Base-by-base conservation (phyloP, 1,140 invertebrate species). In the Sycobia sp. region DNA sequence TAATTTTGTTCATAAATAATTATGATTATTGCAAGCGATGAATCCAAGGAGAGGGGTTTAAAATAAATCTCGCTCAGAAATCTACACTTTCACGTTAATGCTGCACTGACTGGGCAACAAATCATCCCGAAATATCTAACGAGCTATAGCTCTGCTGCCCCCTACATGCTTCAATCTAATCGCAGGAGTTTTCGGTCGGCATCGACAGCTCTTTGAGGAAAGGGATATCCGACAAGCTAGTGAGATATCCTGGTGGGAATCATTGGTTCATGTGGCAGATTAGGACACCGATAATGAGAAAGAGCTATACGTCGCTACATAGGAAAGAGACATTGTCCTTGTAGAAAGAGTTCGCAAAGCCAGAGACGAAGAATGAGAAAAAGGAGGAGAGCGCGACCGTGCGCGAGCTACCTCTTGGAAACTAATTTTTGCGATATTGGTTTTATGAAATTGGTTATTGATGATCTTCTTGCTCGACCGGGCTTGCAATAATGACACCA, bases 391-490 rank as follows among this genome's bases (percentile, higher is more conserved):
- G 22, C 50, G 18, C 2, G 32, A 5, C 14, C 32, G 34, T 14
- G 18, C 8, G 55, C 20, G 1, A 18, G n/a, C n/a, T n/a, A n/a
- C n/a, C n/a, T n/a, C n/a, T n/a, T n/a, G n/a, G 39, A 76, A 78
- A 78, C 74, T 77, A 78, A 78, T 78, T 77, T 77, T 77, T 73
- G 70, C 73, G 72, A 75, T 78, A 78, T 78, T 77, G 75, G 74
- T 74, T 75, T 78, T 77, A 73, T 65, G 69, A 76, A 78, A 78
- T 78, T 77, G 75, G 72, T 78, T 78, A 78, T 77, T 73, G 76
- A 76, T 78, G 74, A 74, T 74, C 73, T 67, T 41, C 36, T 27
- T 18, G 50, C 36, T 49, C 22, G 27, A 38, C 27, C 18, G 59
- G 27, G 20, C 34, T 36, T 44, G 39, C 50, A 44, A 38, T 55